Evolutionary conservation across 1,140 invertebrate species (phyloP), one percentile per base, ranked within the genome.

Genomic region (Drosophila fuyamai): DNA sequence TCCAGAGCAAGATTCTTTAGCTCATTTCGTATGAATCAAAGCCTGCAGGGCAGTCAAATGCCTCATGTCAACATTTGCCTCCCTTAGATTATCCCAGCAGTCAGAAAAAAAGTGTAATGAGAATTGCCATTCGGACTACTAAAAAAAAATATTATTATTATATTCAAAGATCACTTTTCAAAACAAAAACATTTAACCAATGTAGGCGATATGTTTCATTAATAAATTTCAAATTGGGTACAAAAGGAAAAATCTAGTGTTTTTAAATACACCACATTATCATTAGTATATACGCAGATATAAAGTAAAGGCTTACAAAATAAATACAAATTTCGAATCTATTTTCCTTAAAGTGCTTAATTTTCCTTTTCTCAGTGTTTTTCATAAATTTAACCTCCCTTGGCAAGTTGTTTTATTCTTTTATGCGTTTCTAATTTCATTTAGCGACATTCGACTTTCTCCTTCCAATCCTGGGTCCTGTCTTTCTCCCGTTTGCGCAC

Each of bases 381-480:
- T 32, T 35, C 47, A 65, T 73, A 60, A 55, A 32, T 40, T 62
- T 44, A 36, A 41, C 63, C 63, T 40, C 29, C 82, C 72, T 62
- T 54, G 66, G 82, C 66, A 67, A 58, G 59, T 75, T 78, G 80
- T 81, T 62, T 90, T 84, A 84, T 89, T 89, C 84, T 89, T 89
- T 89, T 89, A 89, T 89, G 81, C 84, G 84, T 84, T 89, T 89
- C 80, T 89, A 89, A 89, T 89, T 89, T 89, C 84, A 89, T 89
- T 89, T 84, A 84, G 84, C 84, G 84, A 89, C 84, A 89, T 89
- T 89, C 84, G 76, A 70, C 84, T 79, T 88, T 81, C 50, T 50
- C 44, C 43, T 55, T 29, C 53, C 56, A 16, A 23, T 35, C 12
- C 53, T n/a, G 13, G 12, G 12, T n/a, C 23, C 47, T 8, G 56